A percentile compares a stretch with the other conserved stretches of the same genome.
Conservation (phyloP, 2,797 vertebrate genomes). For the Acanthiza pusilla region DNA sequence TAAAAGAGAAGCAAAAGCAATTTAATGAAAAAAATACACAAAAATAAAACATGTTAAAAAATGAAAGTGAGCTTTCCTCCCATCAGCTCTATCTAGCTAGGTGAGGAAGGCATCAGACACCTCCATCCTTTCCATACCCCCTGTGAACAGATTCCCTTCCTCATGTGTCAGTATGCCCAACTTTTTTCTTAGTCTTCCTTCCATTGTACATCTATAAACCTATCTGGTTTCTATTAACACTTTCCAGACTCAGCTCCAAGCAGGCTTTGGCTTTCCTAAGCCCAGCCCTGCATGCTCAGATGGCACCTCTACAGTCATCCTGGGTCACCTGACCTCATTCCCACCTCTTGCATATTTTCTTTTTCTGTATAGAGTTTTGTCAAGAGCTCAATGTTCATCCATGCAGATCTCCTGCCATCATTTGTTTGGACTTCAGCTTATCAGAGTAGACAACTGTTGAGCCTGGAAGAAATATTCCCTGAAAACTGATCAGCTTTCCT, state of each 20-base stretch:
- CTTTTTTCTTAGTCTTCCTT: not conserved
- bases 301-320: not conserved
- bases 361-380: not conserved
- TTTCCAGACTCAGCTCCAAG: not conserved
- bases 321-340: fast-evolving
- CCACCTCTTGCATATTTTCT: not conserved
- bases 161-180: not conserved
- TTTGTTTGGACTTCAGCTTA: not conserved
- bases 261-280: not conserved
- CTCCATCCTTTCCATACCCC: not conserved
- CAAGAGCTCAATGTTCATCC: not conserved
- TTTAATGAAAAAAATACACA: not conserved
- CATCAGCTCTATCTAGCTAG: not conserved
- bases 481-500: not conserved
- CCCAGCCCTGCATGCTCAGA: not conserved
- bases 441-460: not conserved
- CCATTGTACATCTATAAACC: not conserved
- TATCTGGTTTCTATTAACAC: not conserved
- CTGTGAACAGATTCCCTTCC: not conserved
- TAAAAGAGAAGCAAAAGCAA: not conserved
- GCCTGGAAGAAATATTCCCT: not conserved
- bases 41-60: not conserved
- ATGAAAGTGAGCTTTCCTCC: not conserved
- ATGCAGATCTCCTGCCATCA: not conserved
- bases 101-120: not conserved